A percentile compares a stretch with the other conserved stretches of the same genome.
These are phyloP conservation scores for Mico argentatus DNA, from an alignment of 2,797 vertebrate species.

Conservation along the genomic window DNA sequence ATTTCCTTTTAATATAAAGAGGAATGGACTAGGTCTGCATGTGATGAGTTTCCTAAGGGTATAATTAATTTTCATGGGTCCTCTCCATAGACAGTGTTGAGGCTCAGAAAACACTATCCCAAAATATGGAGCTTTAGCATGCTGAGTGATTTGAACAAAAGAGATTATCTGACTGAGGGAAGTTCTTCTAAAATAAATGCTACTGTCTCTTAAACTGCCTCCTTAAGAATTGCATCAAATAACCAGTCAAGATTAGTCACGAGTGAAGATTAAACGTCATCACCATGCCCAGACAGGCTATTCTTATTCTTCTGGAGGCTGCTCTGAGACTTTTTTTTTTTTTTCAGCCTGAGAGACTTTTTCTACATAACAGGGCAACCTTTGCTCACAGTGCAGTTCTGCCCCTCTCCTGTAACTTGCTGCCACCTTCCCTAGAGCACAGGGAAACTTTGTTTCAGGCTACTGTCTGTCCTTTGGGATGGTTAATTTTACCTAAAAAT, in stretches of 20 bases:
- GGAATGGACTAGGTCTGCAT: background rate
- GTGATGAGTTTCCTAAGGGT: background rate
- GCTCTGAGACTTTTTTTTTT: background rate
- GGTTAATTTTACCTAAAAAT: background rate
- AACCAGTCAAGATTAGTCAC: background rate
- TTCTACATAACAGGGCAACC: background rate
- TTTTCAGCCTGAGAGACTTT: background rate
- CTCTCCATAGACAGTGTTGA: background rate
- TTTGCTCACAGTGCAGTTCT: background rate
- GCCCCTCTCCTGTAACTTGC: no score
- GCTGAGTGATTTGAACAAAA: background rate
- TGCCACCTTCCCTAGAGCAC: background rate
- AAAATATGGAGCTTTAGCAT: background rate
- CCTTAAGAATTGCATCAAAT: background rate
- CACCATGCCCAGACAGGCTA: background rate
- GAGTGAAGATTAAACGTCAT: background rate
- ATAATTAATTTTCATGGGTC: background rate
- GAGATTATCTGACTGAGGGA: background rate
- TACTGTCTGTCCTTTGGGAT: background rate
- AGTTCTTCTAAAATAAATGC: background rate
- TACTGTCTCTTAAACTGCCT: background rate
- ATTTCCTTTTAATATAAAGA: conserved; percentile 1
- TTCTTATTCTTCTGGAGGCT: background rate
- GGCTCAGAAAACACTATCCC: background rate
- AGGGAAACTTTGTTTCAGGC: background rate